Percentiles rank a stretch among this genome's conserved stretches.
Evolutionary conservation across 2,888 invertebrate genomes (phyloP).

Genomic region (Aspidapion aeneum): DNA sequence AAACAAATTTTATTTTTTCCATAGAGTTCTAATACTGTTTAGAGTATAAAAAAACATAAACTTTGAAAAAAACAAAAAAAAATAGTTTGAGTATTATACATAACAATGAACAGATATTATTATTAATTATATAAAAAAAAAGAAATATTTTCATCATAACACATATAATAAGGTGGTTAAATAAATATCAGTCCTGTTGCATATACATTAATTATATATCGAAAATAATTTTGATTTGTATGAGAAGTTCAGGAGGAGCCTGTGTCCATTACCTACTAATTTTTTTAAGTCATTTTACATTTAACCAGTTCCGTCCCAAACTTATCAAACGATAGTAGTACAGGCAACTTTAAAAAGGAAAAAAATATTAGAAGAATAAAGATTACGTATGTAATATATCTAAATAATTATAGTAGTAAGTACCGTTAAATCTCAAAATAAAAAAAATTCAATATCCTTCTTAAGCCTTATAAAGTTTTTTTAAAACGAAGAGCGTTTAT

Average conservation of each 20-base stretch:
- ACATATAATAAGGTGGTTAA: conserved; percentile 35
- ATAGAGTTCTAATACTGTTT: conserved; percentile 46
- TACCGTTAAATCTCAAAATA: too few species aligned
- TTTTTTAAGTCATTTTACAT: conserved; percentile 12
- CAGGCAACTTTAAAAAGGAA: too few species aligned
- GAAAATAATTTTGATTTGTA: conserved; percentile 32
- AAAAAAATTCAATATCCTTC: too few species aligned
- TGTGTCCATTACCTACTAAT: conserved; percentile 7
- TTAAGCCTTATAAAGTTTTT: too few species aligned
- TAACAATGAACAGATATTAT: conserved; percentile 36
- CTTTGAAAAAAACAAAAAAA: conserved; percentile 36
- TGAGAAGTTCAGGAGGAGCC: conserved; percentile 8
- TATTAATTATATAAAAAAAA: conserved; percentile 11
- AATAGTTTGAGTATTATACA: conserved; percentile 41
- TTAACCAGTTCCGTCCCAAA: conserved; percentile 14
- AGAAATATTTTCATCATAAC: conserved; percentile 31
- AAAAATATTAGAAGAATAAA: too few species aligned
- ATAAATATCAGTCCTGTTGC: conserved; percentile 40
- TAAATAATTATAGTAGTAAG: too few species aligned
- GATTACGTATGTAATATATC: too few species aligned
- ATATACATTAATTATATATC: conserved; percentile 23
- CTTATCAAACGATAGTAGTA: too few species aligned
- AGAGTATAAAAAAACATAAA: conserved; percentile 45
- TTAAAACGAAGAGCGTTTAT: too few species aligned
- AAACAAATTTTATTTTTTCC: conserved; percentile 44